A percentile compares a stretch with the other conserved stretches of the same genome.
Evolutionary conservation across 2,797 vertebrate genomes (phyloP).

Genomic region (Macroramphosus scolopax): DNA sequence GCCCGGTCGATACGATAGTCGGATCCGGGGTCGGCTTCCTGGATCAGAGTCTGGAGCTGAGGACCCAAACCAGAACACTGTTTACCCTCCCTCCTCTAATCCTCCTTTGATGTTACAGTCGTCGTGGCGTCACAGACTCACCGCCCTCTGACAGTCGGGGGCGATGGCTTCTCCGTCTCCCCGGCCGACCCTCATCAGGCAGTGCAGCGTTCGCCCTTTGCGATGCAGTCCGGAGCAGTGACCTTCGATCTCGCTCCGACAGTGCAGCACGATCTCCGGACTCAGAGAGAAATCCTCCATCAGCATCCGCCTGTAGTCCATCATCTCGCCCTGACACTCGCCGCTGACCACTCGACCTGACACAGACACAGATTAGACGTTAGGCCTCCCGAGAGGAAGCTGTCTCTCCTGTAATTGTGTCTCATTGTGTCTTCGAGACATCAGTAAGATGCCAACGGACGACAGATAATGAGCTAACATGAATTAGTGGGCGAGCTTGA

Average conservation of each 20-base stretch:
- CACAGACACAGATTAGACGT: not conserved
- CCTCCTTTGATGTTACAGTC: too few species aligned
- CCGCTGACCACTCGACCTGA: constrained; percentile 91
- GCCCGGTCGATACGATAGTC: constrained; percentile 97
- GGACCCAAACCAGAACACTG: constrained; percentile 11
- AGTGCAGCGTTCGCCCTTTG: constrained; percentile 95
- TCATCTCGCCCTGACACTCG: constrained; percentile 97
- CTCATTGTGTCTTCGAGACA: too few species aligned
- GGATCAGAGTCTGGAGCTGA: constrained; percentile 93
- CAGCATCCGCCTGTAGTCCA: constrained; percentile 96
- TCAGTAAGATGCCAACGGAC: not conserved
- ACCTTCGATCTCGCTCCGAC: constrained; percentile 90
- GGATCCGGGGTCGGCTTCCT: constrained; percentile 91
- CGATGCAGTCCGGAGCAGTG: constrained; percentile 95
- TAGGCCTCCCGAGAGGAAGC: too few species aligned
- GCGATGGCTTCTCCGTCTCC: constrained; percentile 86
- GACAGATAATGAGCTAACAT: not conserved
- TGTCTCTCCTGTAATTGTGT: too few species aligned
- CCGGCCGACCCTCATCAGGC: constrained; percentile 91
- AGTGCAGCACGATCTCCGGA: constrained; percentile 96
- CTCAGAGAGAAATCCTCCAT: constrained; percentile 98
- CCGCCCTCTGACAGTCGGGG: constrained; percentile 88
- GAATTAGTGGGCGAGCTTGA: too few species aligned
- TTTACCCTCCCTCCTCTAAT: not conserved
- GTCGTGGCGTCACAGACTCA: too few species aligned